Evolutionary conservation across 2,888 invertebrate genomes (phyloP), one percentile per base, ranked within the genome.

Genomic region (Callimorpha dominula): DNA sequence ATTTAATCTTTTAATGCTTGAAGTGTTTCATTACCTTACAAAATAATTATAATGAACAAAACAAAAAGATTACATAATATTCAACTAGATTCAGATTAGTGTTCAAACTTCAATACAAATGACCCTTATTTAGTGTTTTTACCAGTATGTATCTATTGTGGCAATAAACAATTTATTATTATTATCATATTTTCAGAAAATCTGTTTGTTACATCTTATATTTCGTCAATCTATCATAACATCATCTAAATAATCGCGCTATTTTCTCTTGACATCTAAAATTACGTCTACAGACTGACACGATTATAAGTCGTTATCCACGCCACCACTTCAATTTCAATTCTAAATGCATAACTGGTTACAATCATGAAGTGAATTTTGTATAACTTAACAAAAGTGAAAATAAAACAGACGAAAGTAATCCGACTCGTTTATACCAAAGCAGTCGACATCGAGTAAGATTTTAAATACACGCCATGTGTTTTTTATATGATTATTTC

Each of bases 341-440:
- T 65, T 65, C 17, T 43, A 64, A 57, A 43, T 65, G 52, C 52
- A 65, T 49, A 52, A 64, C 64, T 15, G 52, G 64, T 64, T 65
- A 8, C 46, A 31, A 60, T 46, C 20, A 20, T 31, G 43, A 70
- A 70, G 71, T 62, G 60, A 50, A 42, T 67, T 67, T 60, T 65
- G 68, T 62, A 31, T 54, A 52, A 54, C 15, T 17, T 40, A 65
- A 65, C 42, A 69, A 69, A 66, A 66, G 66, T 69, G 71, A 67
- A 71, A 71, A 67, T 42, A 43, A 62, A 72, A 31, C 49, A 68
- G 7, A 72, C 49, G 65, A 65, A 72, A 72, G 68, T 57, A 50
- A 65, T 60, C 46, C 7, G 49, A 68, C 68, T 65, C 31, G 68
- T 50, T 68, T 66, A n/a, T 64, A 54, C 46, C 40, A n/a, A 64